phyloP scores from a whole-genome alignment of 1,140 invertebrate genomes.

The Lordiphosa stackelbergi region DNA sequence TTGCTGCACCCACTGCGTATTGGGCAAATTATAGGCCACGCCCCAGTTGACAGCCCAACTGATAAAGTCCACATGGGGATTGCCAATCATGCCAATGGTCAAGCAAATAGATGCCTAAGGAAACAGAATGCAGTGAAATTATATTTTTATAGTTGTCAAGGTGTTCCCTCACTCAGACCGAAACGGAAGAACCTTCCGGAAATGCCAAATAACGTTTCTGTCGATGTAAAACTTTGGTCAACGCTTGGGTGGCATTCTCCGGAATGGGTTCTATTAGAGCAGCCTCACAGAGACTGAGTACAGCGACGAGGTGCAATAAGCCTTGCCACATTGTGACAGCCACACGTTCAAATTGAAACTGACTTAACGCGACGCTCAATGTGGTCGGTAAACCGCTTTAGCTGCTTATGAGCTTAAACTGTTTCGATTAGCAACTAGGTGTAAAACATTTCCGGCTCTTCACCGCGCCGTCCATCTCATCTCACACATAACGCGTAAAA shows the following conservation, averaged over 20 bases:
- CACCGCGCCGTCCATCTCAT: background rate
- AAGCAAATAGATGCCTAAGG: conserved; percentile 67
- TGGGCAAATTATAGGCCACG: conserved; percentile 85
- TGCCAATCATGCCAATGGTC: conserved; percentile 73
- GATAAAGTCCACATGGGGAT: conserved; percentile 64
- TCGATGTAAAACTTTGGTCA: conserved; percentile 50
- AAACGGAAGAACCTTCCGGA: conserved; percentile 77
- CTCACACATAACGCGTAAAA: background rate
- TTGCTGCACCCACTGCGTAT: conserved; percentile 81
- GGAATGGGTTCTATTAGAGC: background rate
- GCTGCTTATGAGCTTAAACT: conserved; percentile 29
- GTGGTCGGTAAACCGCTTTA: conserved; percentile 11
- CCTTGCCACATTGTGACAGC: conserved; percentile 29
- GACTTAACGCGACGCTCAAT: background rate
- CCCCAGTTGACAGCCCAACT: conserved; percentile 82
- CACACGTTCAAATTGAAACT: conserved; percentile 38
- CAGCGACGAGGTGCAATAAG: conserved; percentile 3
- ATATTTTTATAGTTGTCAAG: background rate
- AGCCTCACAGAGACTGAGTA: background rate
- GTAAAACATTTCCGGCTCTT: too few relatives aligned
- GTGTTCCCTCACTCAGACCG: conserved; percentile 56
- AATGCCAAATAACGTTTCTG: conserved; percentile 74
- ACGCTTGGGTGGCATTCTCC: conserved; percentile 21
- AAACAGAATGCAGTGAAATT: conserved; percentile 2
- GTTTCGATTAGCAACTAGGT: too few relatives aligned